phyloP scores from a whole-genome alignment of 2,888 invertebrate genomes.

The Paralinhomoeus sp. region DNA sequence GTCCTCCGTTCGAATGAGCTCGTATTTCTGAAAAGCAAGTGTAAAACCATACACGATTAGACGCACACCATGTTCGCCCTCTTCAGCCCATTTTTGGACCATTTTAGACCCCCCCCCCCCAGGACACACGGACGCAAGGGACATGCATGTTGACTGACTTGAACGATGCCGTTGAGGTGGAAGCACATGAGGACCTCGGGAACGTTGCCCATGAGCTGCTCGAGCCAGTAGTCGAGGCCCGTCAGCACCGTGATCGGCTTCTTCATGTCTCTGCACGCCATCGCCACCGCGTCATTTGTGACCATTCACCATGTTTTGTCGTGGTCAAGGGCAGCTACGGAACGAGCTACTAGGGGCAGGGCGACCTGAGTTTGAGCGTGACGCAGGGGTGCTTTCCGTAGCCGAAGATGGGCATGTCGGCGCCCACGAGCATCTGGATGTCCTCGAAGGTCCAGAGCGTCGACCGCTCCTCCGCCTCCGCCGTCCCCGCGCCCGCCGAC shows the following conservation, averaged over 20 bases:
- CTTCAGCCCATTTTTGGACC: too few relatives aligned
- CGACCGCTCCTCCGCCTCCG: conserved; percentile 39
- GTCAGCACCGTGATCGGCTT: conserved; percentile 80
- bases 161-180: conserved; percentile 41
- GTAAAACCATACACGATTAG: too few relatives aligned
- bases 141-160: conserved; percentile 18
- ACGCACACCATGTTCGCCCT: too few relatives aligned
- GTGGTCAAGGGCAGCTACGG: too few relatives aligned
- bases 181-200: conserved; percentile 90
- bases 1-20: conserved; percentile 79
- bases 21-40: conserved; percentile 47
- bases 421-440: conserved; percentile 76
- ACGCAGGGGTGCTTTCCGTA: conserved; percentile 73
- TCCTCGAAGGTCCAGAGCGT: conserved; percentile 87
- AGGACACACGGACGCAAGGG: too few relatives aligned
- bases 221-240: conserved; percentile 76
- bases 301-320: too few relatives aligned
- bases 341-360: too few relatives aligned
- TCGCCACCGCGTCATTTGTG: too few relatives aligned
- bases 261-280: conserved; percentile 45
- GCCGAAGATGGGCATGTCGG: conserved; percentile 83
- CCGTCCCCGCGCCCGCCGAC: too few relatives aligned
- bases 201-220: conserved; percentile 88
- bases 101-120: too few relatives aligned
- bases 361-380: conserved; percentile 52